Conservation (phyloP, 2,113 vertebrate genomes). For the Artemisiospiza belli region DNA sequence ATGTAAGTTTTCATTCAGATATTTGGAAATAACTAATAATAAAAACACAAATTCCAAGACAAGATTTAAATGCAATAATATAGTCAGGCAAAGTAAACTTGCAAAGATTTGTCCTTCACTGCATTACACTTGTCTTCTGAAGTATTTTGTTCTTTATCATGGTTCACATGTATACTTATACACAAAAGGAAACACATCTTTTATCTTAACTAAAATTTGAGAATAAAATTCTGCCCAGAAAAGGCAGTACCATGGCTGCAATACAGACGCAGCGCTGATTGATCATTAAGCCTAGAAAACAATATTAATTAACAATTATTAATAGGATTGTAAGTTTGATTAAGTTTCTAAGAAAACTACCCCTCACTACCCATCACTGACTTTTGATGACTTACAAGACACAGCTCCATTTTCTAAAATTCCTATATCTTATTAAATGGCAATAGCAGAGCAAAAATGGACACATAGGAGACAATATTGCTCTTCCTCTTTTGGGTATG, state of each 20-base stretch:
- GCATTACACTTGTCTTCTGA: background rate
- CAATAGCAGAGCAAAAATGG: background rate
- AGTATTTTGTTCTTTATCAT: background rate
- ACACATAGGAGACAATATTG: background rate
- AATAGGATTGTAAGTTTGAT: background rate
- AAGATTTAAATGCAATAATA: background rate
- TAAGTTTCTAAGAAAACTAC: background rate
- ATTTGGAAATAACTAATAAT: background rate
- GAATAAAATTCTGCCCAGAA: background rate
- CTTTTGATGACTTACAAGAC: background rate
- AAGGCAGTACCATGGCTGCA: background rate
- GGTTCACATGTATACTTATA: background rate
- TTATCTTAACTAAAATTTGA: background rate
- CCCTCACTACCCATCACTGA: background rate
- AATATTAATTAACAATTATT: background rate
- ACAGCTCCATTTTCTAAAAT: background rate
- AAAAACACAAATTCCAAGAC: background rate
- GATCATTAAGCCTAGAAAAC: background rate
- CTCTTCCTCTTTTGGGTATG: background rate
- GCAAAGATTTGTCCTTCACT: background rate
- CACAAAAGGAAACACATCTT: background rate
- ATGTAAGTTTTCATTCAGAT: background rate
- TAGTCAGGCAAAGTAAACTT: background rate
- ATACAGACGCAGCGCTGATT: background rate
- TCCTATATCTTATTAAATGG: background rate